Conservation (phyloP, 2,113 vertebrate genomes). For the Enhydra lutris region DNA sequence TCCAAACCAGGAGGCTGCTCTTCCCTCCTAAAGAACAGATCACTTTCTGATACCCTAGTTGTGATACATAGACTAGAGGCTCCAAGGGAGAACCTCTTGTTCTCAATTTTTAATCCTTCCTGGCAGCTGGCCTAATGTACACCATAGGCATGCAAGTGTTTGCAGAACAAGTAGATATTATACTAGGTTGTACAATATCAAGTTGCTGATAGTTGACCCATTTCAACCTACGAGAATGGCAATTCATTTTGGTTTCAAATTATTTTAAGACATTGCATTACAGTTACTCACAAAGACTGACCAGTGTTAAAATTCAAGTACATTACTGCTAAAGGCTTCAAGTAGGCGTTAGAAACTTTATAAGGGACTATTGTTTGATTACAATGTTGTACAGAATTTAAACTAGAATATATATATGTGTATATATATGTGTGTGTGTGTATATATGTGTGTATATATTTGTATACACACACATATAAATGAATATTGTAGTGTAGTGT, state of each 20-base stretch:
- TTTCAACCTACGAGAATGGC: background rate
- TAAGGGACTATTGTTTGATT: background rate
- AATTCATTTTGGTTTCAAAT: background rate
- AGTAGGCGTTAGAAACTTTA: background rate
- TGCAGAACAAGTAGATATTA: background rate
- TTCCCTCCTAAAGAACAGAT: background rate
- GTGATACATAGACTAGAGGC: background rate
- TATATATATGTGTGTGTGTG: too few species aligned
- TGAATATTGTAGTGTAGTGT: background rate
- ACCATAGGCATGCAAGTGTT: background rate
- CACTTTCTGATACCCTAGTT: background rate
- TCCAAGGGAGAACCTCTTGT: background rate
- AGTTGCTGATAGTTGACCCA: background rate
- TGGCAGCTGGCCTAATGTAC: background rate
- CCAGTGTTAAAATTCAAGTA: slow-evolving; percentile 16
- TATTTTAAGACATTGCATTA: slow-evolving; percentile 13
- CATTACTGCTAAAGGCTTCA: background rate
- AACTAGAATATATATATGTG: background rate
- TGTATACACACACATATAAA: background rate
- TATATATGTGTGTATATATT: too few species aligned
- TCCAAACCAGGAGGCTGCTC: background rate
- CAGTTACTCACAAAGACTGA: background rate
- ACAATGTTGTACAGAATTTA: background rate
- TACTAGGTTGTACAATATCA: background rate
- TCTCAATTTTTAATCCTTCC: background rate